Base-by-base conservation (phyloP, 1,140 invertebrate genomes). In the Colletes gigas region DNA sequence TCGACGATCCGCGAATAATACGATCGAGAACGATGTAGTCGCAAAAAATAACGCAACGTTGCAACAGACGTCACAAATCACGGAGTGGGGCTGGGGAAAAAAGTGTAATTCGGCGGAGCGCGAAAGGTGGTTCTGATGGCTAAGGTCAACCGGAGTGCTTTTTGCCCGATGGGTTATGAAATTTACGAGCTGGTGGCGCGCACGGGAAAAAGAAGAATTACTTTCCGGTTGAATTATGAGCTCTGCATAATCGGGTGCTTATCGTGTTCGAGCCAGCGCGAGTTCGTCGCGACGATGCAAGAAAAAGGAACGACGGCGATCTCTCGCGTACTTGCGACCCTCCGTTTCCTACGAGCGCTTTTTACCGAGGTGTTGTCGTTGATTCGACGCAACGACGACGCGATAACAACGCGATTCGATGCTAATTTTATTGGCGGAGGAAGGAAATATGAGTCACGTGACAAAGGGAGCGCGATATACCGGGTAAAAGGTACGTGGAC, bases 141-240 rank as follows among this genome's bases (percentile, higher is more conserved):
- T 15, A 30, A 52, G 10, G 65, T n/a, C 14, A 30, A 17, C 47
- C 19, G n/a, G 19, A 17, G 41, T n/a, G 41, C 47, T 78, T 82
- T 72, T 73, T 82, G 63, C 63, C 47, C 54, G 17, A 17, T 15
- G 3, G 47, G 30, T 12, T n/a, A 39, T 62, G 39, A 73, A 73
- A 82, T 82, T 79, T 79, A 73, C 57, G 77, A 63, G 63, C 19
- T 59, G 14, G 44, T 55, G 8, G 69, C 59, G 50, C 19, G 52
- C 30, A 55, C 4, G 19, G 21, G 19, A 69, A 54, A 69, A 54
- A 69, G 67, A 55, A 54, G 67, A 47, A 19, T 67, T 73, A 62
- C n/a, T 21, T 78, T 72, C 50, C 55, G 47, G n/a, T 17, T 79
- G 63, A 74, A 69, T 80, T 80, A 80, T 67, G 63, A 80, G 81